These are phyloP conservation scores for Pediacus dermestoides DNA, from an alignment of 2,888 invertebrate genomes.

Conservation along the genomic window DNA sequence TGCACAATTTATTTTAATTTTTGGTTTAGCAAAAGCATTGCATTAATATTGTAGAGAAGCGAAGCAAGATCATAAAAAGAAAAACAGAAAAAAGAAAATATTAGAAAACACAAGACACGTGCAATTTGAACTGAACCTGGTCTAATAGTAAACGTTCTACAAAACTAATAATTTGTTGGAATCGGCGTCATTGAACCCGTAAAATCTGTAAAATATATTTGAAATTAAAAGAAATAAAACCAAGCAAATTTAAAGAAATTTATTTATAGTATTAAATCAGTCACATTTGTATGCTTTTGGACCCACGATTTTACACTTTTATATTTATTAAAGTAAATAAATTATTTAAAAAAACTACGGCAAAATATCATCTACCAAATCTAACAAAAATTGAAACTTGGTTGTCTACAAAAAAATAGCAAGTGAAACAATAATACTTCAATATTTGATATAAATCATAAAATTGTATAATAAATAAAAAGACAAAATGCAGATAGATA, in stretches of 20 bases:
- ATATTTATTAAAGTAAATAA: not conserved
- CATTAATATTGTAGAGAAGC: constrained; percentile 38
- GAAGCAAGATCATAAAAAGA: constrained; percentile 40
- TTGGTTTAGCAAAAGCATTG: constrained; percentile 40
- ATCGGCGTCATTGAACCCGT: constrained; percentile 50
- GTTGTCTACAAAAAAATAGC: no score
- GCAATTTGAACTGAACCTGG: constrained; percentile 42
- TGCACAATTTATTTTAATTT: constrained; percentile 22
- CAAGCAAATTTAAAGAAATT: constrained; percentile 27
- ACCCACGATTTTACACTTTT: constrained; percentile 29
- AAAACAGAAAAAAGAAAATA: constrained; percentile 33
- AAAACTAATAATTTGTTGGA: constrained; percentile 42
- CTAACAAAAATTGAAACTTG: no score
- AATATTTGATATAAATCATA: no score
- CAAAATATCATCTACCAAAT: no score
- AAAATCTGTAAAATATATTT: constrained; percentile 48
- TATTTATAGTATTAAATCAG: constrained; percentile 20
- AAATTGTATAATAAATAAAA: constrained; percentile 2
- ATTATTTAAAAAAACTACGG: not conserved
- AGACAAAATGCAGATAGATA: constrained; percentile 10
- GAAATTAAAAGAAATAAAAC: constrained; percentile 35
- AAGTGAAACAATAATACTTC: no score
- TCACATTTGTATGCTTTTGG: constrained; percentile 33
- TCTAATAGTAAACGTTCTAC: constrained; percentile 21
- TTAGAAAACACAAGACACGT: constrained; percentile 38